A percentile compares a stretch with the other conserved stretches of the same genome.
Evolutionary conservation across 2,888 invertebrate species (phyloP).

Genomic region (Parasteatoda lunata): DNA sequence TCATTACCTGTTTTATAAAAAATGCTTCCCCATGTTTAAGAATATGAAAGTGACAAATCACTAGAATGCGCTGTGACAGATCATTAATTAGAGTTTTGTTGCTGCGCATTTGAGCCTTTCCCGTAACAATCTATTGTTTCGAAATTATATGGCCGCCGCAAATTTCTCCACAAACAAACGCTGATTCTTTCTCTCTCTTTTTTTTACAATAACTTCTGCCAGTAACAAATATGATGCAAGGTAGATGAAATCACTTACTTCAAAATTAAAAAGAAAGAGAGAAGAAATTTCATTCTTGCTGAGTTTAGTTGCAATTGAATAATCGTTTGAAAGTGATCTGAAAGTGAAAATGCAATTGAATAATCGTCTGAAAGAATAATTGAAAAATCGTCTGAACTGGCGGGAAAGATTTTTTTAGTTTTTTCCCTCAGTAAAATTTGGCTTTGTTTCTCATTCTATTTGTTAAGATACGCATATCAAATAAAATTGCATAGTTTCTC

Average conservation of each 20-base stretch:
- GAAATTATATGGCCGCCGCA: slow-evolving; percentile 17
- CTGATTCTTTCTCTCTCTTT: background rate
- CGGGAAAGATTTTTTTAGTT: background rate
- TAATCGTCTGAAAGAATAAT: background rate
- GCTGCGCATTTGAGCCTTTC: slow-evolving; percentile 20
- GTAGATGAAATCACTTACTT: slow-evolving; percentile 14
- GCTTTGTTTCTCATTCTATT: background rate
- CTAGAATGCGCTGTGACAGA: slow-evolving; percentile 31
- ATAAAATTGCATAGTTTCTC: background rate
- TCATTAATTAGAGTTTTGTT: slow-evolving; percentile 49
- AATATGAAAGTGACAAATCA: slow-evolving; percentile 19
- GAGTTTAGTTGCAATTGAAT: slow-evolving; percentile 16
- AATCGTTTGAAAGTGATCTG: background rate
- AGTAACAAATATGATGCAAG: slow-evolving; percentile 22
- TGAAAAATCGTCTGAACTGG: too few species aligned
- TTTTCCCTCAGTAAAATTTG: background rate
- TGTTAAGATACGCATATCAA: background rate
- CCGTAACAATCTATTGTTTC: slow-evolving; percentile 28
- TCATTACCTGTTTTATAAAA: slow-evolving; percentile 3
- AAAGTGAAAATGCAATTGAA: slow-evolving; percentile 6
- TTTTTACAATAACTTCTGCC: background rate
- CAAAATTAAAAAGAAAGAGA: slow-evolving; percentile 35
- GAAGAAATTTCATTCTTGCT: slow-evolving; percentile 15
- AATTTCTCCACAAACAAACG: slow-evolving; percentile 1
- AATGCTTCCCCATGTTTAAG: background rate